Evolutionary conservation across 2,888 invertebrate species (phyloP), one percentile per base, ranked within the genome.

Genomic region (Aspidiotus rigidus): DNA sequence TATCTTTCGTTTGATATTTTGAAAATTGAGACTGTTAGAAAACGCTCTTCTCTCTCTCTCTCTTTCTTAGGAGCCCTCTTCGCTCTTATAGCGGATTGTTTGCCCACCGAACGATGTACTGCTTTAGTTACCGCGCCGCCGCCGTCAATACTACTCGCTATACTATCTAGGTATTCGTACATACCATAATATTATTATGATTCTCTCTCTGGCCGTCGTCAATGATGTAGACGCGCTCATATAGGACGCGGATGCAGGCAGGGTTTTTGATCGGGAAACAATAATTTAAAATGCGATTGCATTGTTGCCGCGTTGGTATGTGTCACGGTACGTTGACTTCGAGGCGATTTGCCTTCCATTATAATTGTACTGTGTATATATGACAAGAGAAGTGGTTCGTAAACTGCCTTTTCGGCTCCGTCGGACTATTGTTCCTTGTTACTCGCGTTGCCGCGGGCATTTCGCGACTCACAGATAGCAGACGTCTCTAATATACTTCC

Each of bases 311-410:
- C 66, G 57, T 59, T 66, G 66, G 66, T 66, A 66, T 66, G 66
- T 66, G 66, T 66, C 66, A 66, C 66, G 66, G 66, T 66, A 66
- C 66, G 66, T 66, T 66, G 66, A 66, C 66, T 66, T 66, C 59
- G 66, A 66, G 66, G 66, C 66, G 66, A 66, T 66, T 66, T 59
- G 66, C 55, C 66, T 66, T 66, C 66, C 66, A 66, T 66, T 57
- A 57, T 66, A 66, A 66, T 66, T 57, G 66, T 44, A 59, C 59
- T 42, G 53, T 63, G 53, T 17, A 17, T 17, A 17, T 28, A 28
- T 28, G 28, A 28, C 28, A 28, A 28, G 28, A 28, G 28, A 53
- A 66, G 66, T 66, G 66, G 66, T 66, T 66, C 57, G 66, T 66
- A 66, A 66, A 66, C 13, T 66, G 57, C 28, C 28, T 28, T 28